Conservation (phyloP, 2,888 invertebrate genomes). For the Phalera bucephala region DNA sequence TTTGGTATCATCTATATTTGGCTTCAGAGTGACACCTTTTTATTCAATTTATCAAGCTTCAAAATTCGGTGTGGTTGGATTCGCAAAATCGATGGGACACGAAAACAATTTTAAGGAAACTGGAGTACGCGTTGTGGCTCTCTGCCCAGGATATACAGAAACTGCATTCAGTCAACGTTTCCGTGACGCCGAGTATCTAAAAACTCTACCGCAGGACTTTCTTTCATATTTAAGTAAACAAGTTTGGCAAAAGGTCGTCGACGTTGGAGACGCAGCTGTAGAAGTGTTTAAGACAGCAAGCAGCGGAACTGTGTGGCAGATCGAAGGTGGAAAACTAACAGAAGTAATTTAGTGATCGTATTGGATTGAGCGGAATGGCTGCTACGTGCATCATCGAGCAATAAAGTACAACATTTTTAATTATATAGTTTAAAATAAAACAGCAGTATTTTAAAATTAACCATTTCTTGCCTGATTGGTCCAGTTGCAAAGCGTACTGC, state of each 20-base stretch:
- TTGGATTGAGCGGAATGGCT: too few species aligned
- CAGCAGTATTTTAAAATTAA: too few species aligned
- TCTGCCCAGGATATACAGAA: slow-evolving; percentile 26
- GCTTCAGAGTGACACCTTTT: slow-evolving; percentile 15
- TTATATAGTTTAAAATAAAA: too few species aligned
- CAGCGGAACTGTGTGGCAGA: slow-evolving; percentile 24
- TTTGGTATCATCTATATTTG: slow-evolving; percentile 62
- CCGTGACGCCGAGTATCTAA: background rate
- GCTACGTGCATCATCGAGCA: too few species aligned
- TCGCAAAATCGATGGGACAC: slow-evolving; percentile 62
- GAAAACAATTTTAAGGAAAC: slow-evolving; percentile 55
- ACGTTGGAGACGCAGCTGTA: slow-evolving; percentile 32
- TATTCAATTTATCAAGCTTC: slow-evolving; percentile 50
- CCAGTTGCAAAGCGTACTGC: too few species aligned
- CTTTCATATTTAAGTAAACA: slow-evolving; percentile 6
- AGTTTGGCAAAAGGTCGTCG: slow-evolving; percentile 41
- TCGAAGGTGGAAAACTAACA: slow-evolving; percentile 16
- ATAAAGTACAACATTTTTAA: too few species aligned
- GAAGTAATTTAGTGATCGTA: background rate
- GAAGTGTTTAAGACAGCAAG: slow-evolving; percentile 18
- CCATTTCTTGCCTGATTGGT: too few species aligned
- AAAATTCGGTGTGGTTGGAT: slow-evolving; percentile 72
- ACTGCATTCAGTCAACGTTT: background rate
- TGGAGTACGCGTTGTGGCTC: slow-evolving; percentile 40
- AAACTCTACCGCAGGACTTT: slow-evolving; percentile 3